Evolutionary conservation across 1,140 invertebrate species (phyloP).

Genomic region (Heliconius congener): DNA sequence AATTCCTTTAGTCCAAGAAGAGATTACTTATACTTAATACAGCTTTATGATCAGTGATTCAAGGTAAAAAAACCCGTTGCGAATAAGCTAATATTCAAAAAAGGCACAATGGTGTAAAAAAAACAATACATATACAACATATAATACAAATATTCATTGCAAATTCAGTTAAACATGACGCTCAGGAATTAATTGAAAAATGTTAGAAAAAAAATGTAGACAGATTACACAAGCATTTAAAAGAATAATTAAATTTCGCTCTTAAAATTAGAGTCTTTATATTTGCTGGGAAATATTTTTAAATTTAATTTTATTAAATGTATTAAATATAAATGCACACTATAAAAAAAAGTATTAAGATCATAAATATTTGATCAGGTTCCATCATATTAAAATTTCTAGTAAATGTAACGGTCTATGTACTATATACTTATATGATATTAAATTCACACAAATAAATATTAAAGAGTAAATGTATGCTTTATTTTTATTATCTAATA

Average conservation of each 20-base stretch:
- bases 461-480: neutral
- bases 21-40: conserved; percentile 4
- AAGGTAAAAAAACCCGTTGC: neutral
- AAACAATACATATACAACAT: neutral
- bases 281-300: neutral
- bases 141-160: neutral
- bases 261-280: too few relatives aligned
- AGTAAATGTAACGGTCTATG: neutral
- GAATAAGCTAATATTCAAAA: neutral
- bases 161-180: neutral
- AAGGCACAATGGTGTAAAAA: neutral
- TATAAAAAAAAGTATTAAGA: too few relatives aligned
- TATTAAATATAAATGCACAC: too few relatives aligned
- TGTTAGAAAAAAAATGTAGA: neutral
- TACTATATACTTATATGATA: neutral
- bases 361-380: too few relatives aligned
- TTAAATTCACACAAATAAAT: neutral
- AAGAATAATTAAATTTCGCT: too few relatives aligned
- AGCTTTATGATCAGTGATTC: neutral
- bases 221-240: too few relatives aligned
- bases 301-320: neutral
- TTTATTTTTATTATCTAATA: neutral
- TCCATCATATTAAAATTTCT: too few relatives aligned
- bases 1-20: neutral
- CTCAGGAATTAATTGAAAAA: neutral